phyloP scores from a whole-genome alignment of 2,113 vertebrate genomes.

The Antechinus stuartii region DNA sequence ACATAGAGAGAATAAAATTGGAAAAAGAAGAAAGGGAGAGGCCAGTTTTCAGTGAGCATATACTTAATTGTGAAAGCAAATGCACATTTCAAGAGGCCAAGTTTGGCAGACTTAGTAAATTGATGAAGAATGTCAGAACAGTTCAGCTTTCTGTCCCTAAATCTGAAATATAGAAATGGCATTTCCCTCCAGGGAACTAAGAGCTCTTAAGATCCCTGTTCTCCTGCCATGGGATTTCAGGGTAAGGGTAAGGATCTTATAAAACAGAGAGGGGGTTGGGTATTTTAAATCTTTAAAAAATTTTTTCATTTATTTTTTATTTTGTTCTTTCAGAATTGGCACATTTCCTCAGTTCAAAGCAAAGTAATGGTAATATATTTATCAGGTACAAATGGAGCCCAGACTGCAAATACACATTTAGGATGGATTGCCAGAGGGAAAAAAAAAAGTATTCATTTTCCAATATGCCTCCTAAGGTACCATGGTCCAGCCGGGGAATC shows the following conservation, averaged over 20 bases:
- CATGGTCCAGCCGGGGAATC: background rate
- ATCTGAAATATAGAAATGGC: constrained; percentile 1
- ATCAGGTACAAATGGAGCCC: constrained; percentile 21
- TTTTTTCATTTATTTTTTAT: constrained; percentile 23
- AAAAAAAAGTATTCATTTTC: background rate
- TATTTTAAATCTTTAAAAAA: constrained; percentile 23
- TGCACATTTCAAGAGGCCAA: background rate
- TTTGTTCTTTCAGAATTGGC: constrained; percentile 23
- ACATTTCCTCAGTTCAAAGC: constrained; percentile 65
- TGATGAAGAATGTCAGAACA: background rate
- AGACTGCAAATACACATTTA: constrained; percentile 38
- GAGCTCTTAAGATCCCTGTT: background rate
- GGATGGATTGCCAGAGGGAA: background rate
- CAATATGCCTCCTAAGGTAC: background rate
- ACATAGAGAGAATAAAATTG: background rate
- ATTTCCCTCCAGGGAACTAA: background rate
- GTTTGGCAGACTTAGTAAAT: background rate
- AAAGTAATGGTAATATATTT: constrained; percentile 71
- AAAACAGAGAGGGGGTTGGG: background rate
- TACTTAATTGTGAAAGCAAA: constrained; percentile 13
- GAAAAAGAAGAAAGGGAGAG: background rate
- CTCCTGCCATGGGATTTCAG: constrained; percentile 2
- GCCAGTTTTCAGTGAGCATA: background rate
- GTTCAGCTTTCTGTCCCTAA: constrained; percentile 10
- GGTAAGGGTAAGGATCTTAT: constrained; percentile 1